Percentiles rank a stretch among this genome's conserved stretches.
These are phyloP conservation scores for Pagetopsis macropterus DNA, from an alignment of 2,797 vertebrate species.

Conservation along the genomic window DNA sequence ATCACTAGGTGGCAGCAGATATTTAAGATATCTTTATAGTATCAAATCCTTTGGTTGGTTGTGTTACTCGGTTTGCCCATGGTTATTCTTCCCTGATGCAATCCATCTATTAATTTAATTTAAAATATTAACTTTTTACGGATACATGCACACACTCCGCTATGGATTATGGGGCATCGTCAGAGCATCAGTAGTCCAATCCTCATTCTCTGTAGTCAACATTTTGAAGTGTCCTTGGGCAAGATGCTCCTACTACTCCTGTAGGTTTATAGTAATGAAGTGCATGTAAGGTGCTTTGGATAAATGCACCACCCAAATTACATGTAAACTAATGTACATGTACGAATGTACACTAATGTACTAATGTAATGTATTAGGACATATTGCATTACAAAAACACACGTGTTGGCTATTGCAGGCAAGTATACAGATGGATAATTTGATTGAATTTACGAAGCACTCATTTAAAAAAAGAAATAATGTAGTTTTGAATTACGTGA, in stretches of 20 bases:
- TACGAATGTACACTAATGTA: not conserved
- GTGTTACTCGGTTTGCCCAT: not conserved
- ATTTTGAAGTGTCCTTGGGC: too few species aligned
- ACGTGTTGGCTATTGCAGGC: not conserved
- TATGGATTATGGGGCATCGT: too few species aligned
- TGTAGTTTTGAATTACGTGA: not conserved
- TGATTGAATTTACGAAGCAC: too few species aligned
- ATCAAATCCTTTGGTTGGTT: not conserved
- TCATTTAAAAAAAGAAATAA: not conserved
- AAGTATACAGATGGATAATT: not conserved
- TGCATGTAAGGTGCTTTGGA: too few species aligned
- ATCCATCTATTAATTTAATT: not conserved
- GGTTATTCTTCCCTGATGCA: not conserved
- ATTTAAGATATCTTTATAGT: constrained; percentile 10
- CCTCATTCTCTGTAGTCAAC: too few species aligned
- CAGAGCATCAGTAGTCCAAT: too few species aligned
- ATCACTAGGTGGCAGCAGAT: constrained; percentile 75
- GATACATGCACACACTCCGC: not conserved
- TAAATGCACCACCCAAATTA: too few species aligned
- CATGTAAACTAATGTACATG: not conserved
- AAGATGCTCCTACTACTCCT: too few species aligned
- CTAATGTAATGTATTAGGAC: not conserved
- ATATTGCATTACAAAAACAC: not conserved
- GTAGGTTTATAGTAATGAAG: too few species aligned
- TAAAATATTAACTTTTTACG: not conserved